Evolutionary conservation across 64 coral and sea anemone species (phyloP), one percentile per base, ranked within the genome.

Genomic region (Pocillopora verrucosa): DNA sequence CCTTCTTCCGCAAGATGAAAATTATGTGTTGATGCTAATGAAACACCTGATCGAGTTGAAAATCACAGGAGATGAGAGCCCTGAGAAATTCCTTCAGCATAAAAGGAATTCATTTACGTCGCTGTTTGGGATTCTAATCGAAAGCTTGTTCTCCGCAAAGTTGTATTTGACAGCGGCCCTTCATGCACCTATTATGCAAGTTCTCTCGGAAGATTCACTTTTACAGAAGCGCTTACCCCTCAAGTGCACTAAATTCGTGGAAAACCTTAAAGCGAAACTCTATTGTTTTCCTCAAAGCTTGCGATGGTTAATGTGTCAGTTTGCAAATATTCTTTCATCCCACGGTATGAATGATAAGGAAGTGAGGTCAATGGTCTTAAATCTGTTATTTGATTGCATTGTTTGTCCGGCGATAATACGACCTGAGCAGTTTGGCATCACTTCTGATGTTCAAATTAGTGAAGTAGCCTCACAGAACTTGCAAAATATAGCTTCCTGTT

Each of bases 201-300:
- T 97, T 74, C 89, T 97, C 14, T 84, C 84, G 16, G 90, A 91
- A 34, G 92, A 93, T 76, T 89, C 91, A 36, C 79, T 82, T 13
- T 74, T 94, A 16, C 67, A 97, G 58, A 62, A 84, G 10, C 84
- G 87, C 84, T 64, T 97, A 9, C 88, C 95, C 25, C 69, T 73
- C 85, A 76, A 70, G 19, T 97, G 95, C 73, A 87, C 84, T 63
- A 82, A 78, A 30, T 97, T 97, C 91, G 95, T 97, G 25, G 62
- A 97, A 75, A 97, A 85, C 58, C 82, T 97, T 25, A 75, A 97
- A 64, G 82, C 89, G 38, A 97, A 97, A 91, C 78, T 97, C 41
- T 97, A 97, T 74, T 97, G 95, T 86, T 97, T 97, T 83, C 95
- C 95, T 11, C 89, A 92, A 45, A 97, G 92, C 61, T 79, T 97